These are phyloP conservation scores for Naso thynnoides DNA, from an alignment of 2,797 vertebrate species.

Conservation along the genomic window DNA sequence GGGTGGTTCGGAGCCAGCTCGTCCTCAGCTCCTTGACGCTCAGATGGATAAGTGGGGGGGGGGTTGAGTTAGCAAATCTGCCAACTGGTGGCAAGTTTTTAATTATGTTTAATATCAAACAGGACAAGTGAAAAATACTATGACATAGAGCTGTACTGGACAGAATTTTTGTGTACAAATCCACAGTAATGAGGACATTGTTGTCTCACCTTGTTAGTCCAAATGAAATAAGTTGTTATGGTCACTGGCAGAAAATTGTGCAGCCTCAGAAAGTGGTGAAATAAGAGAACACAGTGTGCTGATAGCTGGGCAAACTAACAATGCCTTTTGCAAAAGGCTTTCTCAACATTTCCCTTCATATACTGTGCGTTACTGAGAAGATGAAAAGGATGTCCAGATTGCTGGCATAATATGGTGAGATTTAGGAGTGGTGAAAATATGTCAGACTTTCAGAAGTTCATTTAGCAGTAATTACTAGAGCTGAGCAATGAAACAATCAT, in stretches of 20 bases:
- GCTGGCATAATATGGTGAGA: neutral
- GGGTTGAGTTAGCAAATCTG: constrained; percentile 24
- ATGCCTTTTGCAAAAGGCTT: neutral
- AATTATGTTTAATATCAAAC: constrained; percentile 35
- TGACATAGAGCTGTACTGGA: constrained; percentile 3
- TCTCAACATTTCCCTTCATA: neutral
- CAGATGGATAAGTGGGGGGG: constrained; percentile 30
- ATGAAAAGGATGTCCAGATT: neutral
- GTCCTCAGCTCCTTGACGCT: constrained; percentile 41
- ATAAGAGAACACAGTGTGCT: neutral
- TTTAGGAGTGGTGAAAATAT: neutral
- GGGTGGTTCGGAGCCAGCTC: constrained; percentile 45
- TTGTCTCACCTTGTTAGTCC: constrained; percentile 19
- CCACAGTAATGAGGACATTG: no score
- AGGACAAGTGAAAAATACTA: constrained; percentile 32
- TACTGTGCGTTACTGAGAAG: neutral
- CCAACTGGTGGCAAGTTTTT: constrained; percentile 45
- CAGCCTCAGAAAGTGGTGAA: constrained; percentile 1
- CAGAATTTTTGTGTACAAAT: neutral
- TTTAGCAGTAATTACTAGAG: neutral
- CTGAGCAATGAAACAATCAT: no score
- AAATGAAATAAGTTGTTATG: constrained; percentile 5
- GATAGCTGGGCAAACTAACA: neutral
- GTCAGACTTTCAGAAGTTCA: neutral
- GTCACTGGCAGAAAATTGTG: constrained; percentile 11